Base-by-base conservation (phyloP, 2,797 vertebrate genomes). In the Coccyzus lansbergi region DNA sequence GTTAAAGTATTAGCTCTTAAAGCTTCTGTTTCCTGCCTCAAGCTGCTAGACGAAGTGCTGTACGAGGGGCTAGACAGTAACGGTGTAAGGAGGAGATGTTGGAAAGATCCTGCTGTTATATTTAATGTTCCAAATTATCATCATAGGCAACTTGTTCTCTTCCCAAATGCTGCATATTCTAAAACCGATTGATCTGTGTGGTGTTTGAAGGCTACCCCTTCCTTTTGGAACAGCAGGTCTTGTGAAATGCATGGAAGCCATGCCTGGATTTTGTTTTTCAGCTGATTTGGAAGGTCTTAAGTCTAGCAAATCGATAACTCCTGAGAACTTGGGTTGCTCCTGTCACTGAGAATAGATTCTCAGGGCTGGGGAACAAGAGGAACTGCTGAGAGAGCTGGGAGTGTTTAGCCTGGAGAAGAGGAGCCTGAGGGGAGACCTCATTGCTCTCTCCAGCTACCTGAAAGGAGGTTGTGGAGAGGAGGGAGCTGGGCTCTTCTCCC, bases 231-330 rank as follows among this genome's bases (percentile, higher is more conserved):
- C 29, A 34, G 7, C 28, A 56, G 65, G 38, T 21, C 48, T 72
- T 42, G 31, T 34, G 19, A 48, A 81, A 24, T 26, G 19, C 56
- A 2, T 5, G 20, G 11, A 25, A 80, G 59, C 0, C 0, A 29
- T 40, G 6, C 19, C 3, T 44, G 59, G 71, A 36, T 58, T 55
- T 60, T n/a, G 40, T n/a, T 34, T 33, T 29, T 7, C 3, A 10
- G n/a, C 21, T 83, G 60, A 3, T 56, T 78, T 12, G 33, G 33
- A 22, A 36, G n/a, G 31, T 53, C 19, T 15, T 38, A 59, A 55
- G 28, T 64, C 42, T 26, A 75, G 17, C 38, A 48, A 28, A 62
- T 34, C n/a, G 9, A 5, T 40, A 77, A 29, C 38, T 74, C 21
- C 2, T 0, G 29, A 82, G 53, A 68, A 24, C 44, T 84, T 4